These are phyloP conservation scores for Amphimallon solstitiale DNA, from an alignment of 2,888 invertebrate genomes.

Conservation along the genomic window DNA sequence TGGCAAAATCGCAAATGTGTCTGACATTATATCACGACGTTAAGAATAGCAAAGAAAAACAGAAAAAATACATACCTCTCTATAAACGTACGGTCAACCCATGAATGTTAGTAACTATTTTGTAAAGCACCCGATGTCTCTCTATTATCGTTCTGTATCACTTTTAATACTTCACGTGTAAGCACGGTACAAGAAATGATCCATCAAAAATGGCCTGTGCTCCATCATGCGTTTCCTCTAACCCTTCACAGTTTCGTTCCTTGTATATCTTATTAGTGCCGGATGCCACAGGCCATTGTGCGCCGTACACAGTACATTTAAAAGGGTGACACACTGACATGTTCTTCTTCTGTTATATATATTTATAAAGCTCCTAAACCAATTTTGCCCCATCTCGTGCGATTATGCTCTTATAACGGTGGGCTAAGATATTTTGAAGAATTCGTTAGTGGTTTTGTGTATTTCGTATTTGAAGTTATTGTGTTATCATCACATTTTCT, in stretches of 20 bases:
- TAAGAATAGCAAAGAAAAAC: neutral
- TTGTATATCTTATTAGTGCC: constrained; percentile 33
- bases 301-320: constrained; percentile 24
- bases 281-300: constrained; percentile 31
- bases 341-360: constrained; percentile 35
- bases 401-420: constrained; percentile 18
- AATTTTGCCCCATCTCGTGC: constrained; percentile 29
- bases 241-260: constrained; percentile 13
- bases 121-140: constrained; percentile 8
- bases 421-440: too few relatives aligned
- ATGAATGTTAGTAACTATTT: constrained; percentile 5
- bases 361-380: constrained; percentile 34
- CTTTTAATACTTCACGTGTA: constrained; percentile 37
- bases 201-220: constrained; percentile 42
- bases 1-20: constrained; percentile 12
- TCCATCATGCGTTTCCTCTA: constrained; percentile 34
- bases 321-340: constrained; percentile 34
- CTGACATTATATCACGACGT: constrained; percentile 27
- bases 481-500: too few relatives aligned
- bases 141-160: constrained; percentile 40
- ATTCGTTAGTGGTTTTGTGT: too few relatives aligned
- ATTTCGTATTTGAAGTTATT: too few relatives aligned
- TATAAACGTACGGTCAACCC: constrained; percentile 16
- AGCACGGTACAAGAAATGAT: constrained; percentile 40
- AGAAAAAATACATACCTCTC: neutral